Evolutionary conservation across 1,140 invertebrate species (phyloP).

Genomic region (Dreissena polymorpha): DNA sequence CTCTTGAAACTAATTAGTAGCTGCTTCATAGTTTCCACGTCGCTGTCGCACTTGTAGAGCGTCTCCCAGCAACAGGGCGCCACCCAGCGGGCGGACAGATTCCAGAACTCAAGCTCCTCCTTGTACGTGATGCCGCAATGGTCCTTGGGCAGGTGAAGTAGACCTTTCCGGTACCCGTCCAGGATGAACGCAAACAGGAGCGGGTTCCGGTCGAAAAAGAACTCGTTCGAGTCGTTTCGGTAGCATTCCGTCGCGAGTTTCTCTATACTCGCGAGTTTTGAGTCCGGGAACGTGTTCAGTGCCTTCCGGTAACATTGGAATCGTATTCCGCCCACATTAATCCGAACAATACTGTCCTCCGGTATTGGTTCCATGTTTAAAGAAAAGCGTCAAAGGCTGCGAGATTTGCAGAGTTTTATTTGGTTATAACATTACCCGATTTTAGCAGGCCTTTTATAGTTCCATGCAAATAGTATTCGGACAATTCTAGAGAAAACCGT

Average conservation of each 20-base stretch:
- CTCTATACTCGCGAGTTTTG: slow-evolving; percentile 22
- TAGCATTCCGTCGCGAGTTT: not conserved
- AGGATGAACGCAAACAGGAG: slow-evolving; percentile 96
- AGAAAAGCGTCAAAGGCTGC: too few relatives aligned
- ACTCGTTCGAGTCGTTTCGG: not conserved
- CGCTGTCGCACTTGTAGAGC: slow-evolving; percentile 16
- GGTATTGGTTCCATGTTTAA: not conserved
- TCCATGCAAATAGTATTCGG: too few relatives aligned
- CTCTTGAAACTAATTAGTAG: not conserved
- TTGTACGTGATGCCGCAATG: slow-evolving; percentile 87
- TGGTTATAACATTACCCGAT: too few relatives aligned
- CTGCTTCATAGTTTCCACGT: slow-evolving; percentile 12
- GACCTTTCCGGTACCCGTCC: slow-evolving; percentile 97
- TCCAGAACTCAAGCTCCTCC: slow-evolving; percentile 48
- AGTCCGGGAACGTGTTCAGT: slow-evolving; percentile 23
- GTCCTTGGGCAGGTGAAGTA: slow-evolving; percentile 96
- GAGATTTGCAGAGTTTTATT: too few relatives aligned
- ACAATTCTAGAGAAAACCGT: too few relatives aligned
- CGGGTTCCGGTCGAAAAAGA: slow-evolving; percentile 96
- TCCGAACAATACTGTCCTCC: not conserved
- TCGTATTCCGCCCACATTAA: slow-evolving; percentile 31
- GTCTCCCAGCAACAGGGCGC: slow-evolving; percentile 52
- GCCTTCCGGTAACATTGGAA: slow-evolving; percentile 25
- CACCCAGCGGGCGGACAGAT: slow-evolving; percentile 2
- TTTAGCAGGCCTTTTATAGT: too few relatives aligned